Base-by-base conservation (phyloP, 2,113 vertebrate genomes). In the Alethe diademata region DNA sequence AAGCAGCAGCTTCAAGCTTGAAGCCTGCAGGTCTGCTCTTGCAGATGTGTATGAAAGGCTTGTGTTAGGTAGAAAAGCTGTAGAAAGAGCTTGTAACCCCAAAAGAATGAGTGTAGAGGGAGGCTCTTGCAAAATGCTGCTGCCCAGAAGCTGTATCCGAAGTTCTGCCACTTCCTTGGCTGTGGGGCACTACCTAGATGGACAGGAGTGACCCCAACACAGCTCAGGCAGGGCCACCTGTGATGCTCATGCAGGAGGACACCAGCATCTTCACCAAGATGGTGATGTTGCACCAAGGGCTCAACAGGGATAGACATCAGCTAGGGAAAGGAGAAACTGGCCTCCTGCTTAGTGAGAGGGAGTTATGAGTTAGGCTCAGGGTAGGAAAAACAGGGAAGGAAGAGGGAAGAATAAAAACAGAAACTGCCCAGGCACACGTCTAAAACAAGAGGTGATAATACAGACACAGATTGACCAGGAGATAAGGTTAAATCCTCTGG, bases 201-300 rank as follows among this genome's bases (percentile, higher is more conserved):
- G 38, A 50, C 51, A 75, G 40, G 4, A 71, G 10, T 43, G 45
- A 72, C 36, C 19, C 28, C 42, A 61, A 31, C 8, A 18, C 70
- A 69, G 42, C 36, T 72, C 50, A 66, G 16, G 8, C 14, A 90
- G 19, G 24, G 24, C 14, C 57, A 67, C 0, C 1, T 2, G 0
- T 35, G 31, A 54, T 54, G 19, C 13, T 64, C 5, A 2, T 33
- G 19, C 6, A 24, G 66, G 33, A 64, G n/a, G 23, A 67, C 33
- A 20, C 25, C 78, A 78, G n/a, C 14, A n/a, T 36, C 50, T 33
- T 75, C 56, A 86, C 17, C 29, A 36, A 33, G 9, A 31, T 6
- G 4, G 6, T 60, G 38, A 62, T 24, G 10, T 58, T 71, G 62
- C 20, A 88, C 7, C 24, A 75, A 1, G 0, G 0, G 33, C 62